Evolutionary conservation across 2,797 vertebrate genomes (phyloP).

Genomic region (Sciurus vulgaris): DNA sequence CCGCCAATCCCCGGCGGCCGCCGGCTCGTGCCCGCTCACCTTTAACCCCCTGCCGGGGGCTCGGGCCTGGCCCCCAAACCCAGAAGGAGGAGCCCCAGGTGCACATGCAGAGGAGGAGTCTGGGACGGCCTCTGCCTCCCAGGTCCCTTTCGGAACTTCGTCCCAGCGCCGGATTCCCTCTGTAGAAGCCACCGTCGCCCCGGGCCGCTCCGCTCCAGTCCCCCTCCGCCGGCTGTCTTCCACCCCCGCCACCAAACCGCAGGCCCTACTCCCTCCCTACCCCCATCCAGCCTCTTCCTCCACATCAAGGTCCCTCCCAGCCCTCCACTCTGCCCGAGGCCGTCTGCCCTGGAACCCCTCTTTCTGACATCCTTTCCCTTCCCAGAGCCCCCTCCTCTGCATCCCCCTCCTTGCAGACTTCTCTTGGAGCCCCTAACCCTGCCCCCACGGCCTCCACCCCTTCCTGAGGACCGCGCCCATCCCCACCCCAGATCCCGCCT

Average conservation of each 20-base stretch:
- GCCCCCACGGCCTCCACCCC: not conserved
- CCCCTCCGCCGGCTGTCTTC: no score
- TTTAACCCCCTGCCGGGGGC: constrained; percentile 55
- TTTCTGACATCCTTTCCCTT: not conserved
- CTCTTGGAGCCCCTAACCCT: not conserved
- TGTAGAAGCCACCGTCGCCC: not conserved
- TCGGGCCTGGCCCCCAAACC: not conserved
- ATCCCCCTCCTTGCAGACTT: not conserved
- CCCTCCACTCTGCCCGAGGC: not conserved
- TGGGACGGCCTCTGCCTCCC: not conserved
- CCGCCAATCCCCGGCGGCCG: constrained; percentile 67
- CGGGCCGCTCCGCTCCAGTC: no score
- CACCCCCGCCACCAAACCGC: not conserved
- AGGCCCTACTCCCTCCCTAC: not conserved
- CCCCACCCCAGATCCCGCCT: not conserved
- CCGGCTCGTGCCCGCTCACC: constrained; percentile 64
- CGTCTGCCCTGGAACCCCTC: not conserved
- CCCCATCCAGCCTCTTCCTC: not conserved
- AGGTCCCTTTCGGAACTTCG: not conserved
- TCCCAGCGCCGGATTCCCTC: no score
- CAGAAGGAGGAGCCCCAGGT: constrained; percentile 27
- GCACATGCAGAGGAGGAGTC: not conserved
- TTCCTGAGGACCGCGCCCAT: no score
- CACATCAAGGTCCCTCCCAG: no score
- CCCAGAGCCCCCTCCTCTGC: not conserved